phyloP scores from a whole-genome alignment of 2,888 invertebrate genomes.

The Amblyteles armatorius region DNA sequence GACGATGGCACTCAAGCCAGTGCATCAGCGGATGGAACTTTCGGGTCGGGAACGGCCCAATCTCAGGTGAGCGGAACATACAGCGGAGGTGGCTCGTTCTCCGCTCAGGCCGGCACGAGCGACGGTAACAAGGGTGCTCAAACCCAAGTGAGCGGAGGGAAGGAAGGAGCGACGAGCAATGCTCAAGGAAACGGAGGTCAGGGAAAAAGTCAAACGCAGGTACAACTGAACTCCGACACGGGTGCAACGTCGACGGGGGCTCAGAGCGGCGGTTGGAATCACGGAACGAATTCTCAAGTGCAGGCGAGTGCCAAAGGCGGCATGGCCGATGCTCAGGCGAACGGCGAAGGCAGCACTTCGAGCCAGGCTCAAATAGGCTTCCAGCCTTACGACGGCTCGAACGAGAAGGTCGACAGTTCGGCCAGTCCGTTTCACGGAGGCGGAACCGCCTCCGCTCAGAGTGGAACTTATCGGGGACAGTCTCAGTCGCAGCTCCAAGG shows the following conservation, averaged over 20 bases:
- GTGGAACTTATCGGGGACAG: conserved; percentile 90
- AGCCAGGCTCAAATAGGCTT: conserved; percentile 96
- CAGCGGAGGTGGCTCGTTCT: conserved; percentile 91
- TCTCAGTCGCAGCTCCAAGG: conserved; percentile 94
- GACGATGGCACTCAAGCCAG: conserved; percentile 90
- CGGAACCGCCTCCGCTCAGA: conserved; percentile 92
- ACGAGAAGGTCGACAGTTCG: conserved; percentile 86
- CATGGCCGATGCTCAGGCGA: conserved; percentile 94
- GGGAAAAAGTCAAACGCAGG: conserved; percentile 92
- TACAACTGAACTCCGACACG: conserved; percentile 90
- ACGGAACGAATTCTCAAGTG: conserved; percentile 92
- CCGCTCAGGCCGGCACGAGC: conserved; percentile 92
- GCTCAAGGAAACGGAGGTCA: conserved; percentile 91
- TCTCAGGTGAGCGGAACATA: conserved; percentile 94
- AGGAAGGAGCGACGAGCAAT: conserved; percentile 91
- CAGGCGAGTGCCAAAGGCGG: conserved; percentile 93
- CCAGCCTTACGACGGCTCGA: conserved; percentile 88
- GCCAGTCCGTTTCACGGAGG: conserved; percentile 89
- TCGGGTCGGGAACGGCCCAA: conserved; percentile 91
- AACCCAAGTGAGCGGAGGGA: conserved; percentile 89
- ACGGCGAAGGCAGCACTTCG: conserved; percentile 93
- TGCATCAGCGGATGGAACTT: conserved; percentile 92
- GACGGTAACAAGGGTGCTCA: conserved; percentile 91
- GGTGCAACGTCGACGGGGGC: conserved; percentile 92
- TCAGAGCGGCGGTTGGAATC: conserved; percentile 90